These are phyloP conservation scores for Metalampra italica DNA, from an alignment of 2,888 invertebrate species.

Conservation along the genomic window DNA sequence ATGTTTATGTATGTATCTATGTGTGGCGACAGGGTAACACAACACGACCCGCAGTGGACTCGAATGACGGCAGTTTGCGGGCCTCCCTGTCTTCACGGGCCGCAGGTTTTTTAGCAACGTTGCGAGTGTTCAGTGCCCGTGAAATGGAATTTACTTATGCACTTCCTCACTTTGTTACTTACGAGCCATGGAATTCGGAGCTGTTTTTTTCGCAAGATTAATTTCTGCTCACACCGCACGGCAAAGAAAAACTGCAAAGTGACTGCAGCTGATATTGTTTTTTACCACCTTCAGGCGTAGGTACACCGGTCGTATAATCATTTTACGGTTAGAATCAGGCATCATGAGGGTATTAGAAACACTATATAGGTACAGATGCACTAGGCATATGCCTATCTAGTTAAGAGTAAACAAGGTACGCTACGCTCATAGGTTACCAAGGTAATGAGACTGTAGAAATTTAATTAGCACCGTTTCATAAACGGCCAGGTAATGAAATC, in stretches of 20 bases:
- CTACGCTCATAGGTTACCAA: no score
- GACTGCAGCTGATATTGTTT: not conserved
- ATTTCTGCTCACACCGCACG: not conserved
- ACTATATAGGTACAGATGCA: no score
- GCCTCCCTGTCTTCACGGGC: slow-evolving; percentile 19
- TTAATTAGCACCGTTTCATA: not conserved
- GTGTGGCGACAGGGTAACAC: slow-evolving; percentile 24
- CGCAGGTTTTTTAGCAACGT: slow-evolving; percentile 19
- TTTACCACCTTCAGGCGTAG: not conserved
- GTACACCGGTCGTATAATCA: no score
- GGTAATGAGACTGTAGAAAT: not conserved
- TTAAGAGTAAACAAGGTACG: no score
- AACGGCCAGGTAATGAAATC: not conserved
- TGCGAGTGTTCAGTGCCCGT: slow-evolving; percentile 32
- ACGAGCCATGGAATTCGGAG: slow-evolving; percentile 9
- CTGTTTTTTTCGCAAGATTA: slow-evolving; percentile 5
- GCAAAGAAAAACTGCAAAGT: not conserved
- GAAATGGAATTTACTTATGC: slow-evolving; percentile 31
- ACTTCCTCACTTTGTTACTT: slow-evolving; percentile 26
- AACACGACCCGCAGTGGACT: slow-evolving; percentile 18
- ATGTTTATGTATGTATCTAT: slow-evolving; percentile 38
- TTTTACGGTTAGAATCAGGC: no score
- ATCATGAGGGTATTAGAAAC: no score
- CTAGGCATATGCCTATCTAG: no score
- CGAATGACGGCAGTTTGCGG: slow-evolving; percentile 25